Evolutionary conservation across 2,888 invertebrate genomes (phyloP).

Genomic region (Agrotis exclamationis): DNA sequence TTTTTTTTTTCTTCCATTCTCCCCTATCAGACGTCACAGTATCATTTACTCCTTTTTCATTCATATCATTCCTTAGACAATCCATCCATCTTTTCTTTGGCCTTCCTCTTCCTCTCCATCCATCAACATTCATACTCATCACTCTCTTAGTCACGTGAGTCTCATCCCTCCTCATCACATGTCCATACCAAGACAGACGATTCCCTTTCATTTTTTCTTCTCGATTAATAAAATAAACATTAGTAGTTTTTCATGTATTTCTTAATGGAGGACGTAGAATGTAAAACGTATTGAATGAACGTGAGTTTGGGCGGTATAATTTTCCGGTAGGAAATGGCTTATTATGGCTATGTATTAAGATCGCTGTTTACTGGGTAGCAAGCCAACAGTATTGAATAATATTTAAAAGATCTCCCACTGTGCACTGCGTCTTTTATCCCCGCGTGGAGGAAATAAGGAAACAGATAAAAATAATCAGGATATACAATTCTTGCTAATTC

Average conservation of each 20-base stretch:
- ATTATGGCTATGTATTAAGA: conserved; percentile 5
- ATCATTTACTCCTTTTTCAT: too few species aligned
- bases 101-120: too few species aligned
- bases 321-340: conserved; percentile 17
- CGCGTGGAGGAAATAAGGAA: conserved; percentile 35
- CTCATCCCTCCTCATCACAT: too few species aligned
- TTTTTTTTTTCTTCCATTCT: too few species aligned
- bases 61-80: too few species aligned
- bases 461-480: conserved; percentile 13
- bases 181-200: too few species aligned
- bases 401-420: conserved; percentile 7
- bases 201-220: too few species aligned
- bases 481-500: conserved; percentile 28
- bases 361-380: conserved; percentile 6
- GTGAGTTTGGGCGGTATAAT: conserved; percentile 11
- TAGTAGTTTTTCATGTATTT: not conserved
- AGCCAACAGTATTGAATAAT: conserved; percentile 16
- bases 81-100: too few species aligned
- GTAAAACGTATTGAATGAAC: conserved; percentile 10
- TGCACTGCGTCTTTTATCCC: not conserved
- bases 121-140: too few species aligned
- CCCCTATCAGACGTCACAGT: too few species aligned
- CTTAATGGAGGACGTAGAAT: not conserved
- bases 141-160: too few species aligned
- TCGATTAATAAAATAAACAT: not conserved